Evolutionary conservation across 2,888 invertebrate species (phyloP).

Genomic region (Slavum lentiscoides): DNA sequence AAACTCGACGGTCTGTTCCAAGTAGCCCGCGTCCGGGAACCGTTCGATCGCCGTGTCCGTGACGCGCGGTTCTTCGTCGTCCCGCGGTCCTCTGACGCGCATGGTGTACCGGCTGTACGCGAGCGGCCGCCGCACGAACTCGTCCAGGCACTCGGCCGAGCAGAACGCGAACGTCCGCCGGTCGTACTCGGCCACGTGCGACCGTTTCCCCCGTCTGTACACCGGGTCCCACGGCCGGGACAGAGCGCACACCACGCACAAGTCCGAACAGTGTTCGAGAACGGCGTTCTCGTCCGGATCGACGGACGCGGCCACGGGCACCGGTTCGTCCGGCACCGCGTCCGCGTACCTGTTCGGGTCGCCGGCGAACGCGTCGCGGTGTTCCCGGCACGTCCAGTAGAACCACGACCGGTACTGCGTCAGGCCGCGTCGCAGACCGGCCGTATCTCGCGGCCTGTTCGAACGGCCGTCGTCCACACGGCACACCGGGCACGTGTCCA

Average conservation of each 20-base stretch:
- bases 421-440: neutral
- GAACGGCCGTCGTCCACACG: neutral
- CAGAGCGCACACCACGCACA: constrained; percentile 30
- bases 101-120: neutral
- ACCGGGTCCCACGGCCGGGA: neutral
- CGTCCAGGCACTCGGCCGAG: neutral
- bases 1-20: constrained; percentile 21
- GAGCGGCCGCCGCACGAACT: neutral
- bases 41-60: neutral
- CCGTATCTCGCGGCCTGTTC: neutral
- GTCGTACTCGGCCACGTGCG: neutral
- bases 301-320: neutral
- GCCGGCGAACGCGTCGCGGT: neutral
- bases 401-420: neutral
- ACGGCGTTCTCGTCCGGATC: too few relatives aligned
- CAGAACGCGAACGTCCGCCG: neutral
- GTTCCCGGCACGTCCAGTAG: constrained; percentile 11
- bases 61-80: too few relatives aligned
- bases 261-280: neutral
- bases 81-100: neutral
- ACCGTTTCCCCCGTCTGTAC: neutral
- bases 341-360: neutral
- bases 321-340: neutral
- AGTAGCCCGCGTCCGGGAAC: neutral
- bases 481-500: constrained; percentile 26